Evolutionary conservation across 2,113 vertebrate species (phyloP).

Genomic region (Pangasianodon gigas): DNA sequence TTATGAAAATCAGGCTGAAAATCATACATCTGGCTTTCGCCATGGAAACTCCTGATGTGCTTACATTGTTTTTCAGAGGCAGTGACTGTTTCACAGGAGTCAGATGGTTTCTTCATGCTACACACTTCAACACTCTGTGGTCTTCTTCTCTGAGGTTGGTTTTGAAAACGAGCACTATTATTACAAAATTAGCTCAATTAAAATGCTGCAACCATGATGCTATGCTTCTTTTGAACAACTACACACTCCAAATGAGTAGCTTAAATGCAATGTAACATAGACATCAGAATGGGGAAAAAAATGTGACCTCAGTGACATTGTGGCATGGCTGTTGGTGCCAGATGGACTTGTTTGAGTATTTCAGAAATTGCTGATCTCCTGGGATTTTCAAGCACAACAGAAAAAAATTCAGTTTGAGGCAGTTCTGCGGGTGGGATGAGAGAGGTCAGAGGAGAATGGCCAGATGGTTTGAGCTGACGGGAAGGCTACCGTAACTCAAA

Average conservation of each 20-base stretch:
- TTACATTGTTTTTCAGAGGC: not conserved
- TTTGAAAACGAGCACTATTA: not conserved
- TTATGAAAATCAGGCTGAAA: not conserved
- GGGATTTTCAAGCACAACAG: not conserved
- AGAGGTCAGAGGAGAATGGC: not conserved
- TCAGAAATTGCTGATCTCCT: not conserved
- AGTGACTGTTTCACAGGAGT: not conserved
- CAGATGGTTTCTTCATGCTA: slow-evolving; percentile 24
- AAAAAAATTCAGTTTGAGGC: not conserved
- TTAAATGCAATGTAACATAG: not conserved
- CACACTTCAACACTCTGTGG: not conserved
- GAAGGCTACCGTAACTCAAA: not conserved
- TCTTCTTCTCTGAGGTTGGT: not conserved
- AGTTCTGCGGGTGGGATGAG: not conserved
- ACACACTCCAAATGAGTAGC: not conserved
- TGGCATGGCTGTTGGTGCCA: slow-evolving; percentile 9
- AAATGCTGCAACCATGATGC: not conserved
- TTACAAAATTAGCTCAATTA: not conserved
- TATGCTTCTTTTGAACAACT: not conserved
- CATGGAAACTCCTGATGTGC: not conserved
- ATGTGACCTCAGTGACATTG: not conserved
- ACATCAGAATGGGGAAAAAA: not conserved
- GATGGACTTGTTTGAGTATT: not conserved
- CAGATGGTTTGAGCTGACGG: not conserved
- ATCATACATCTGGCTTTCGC: not conserved